These are phyloP conservation scores for Atrina japonica DNA, from an alignment of 2,888 invertebrate genomes.

Conservation along the genomic window DNA sequence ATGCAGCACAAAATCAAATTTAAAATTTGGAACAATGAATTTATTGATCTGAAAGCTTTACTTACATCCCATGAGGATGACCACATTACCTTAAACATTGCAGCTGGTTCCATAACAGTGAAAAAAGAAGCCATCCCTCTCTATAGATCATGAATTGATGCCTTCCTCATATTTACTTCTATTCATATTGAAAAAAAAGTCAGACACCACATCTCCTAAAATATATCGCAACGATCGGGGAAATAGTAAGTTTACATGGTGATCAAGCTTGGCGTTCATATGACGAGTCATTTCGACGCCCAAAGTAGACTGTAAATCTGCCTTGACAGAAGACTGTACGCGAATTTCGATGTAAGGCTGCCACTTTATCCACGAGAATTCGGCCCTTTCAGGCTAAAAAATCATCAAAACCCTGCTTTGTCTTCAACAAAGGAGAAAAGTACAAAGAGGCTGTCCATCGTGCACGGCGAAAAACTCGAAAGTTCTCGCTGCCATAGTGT, in stretches of 20 bases:
- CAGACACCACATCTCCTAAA: slow-evolving; percentile 10
- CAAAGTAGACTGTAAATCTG: too few relatives aligned
- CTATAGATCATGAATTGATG: slow-evolving; percentile 14
- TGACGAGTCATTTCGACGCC: too few relatives aligned
- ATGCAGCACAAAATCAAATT: background rate
- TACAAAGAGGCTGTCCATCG: too few relatives aligned
- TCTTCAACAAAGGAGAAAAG: slow-evolving; percentile 13
- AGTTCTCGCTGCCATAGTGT: too few relatives aligned
- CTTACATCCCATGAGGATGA: background rate
- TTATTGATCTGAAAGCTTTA: background rate
- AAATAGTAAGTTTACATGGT: slow-evolving; percentile 13
- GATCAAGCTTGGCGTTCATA: too few relatives aligned
- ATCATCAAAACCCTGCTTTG: background rate
- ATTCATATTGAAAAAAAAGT: slow-evolving; percentile 14
- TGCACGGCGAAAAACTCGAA: too few relatives aligned
- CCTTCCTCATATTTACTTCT: slow-evolving; percentile 10
- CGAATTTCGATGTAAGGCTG: too few relatives aligned
- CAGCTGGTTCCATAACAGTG: background rate
- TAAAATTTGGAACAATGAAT: slow-evolving; percentile 13
- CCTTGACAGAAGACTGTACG: too few relatives aligned
- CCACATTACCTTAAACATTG: background rate
- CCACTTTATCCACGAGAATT: too few relatives aligned
- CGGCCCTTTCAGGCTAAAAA: too few relatives aligned
- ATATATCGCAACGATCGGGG: slow-evolving; percentile 6
- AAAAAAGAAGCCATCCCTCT: background rate